phyloP scores from a whole-genome alignment of 1,140 invertebrate genomes.

The Triops cancriformis region DNA sequence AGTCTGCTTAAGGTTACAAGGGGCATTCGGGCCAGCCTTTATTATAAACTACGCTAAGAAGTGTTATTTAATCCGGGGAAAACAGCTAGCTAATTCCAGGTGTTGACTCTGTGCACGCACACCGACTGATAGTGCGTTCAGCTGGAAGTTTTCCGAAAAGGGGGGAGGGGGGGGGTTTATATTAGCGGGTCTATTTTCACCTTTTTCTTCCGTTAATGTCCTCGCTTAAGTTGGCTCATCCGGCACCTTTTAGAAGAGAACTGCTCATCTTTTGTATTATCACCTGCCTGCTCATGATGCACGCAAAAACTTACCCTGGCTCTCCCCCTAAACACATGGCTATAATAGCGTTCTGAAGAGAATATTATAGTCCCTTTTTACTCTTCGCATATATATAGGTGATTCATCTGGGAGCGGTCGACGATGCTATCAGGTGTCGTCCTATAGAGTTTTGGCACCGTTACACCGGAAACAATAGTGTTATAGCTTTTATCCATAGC shows the following conservation, averaged over 20 bases:
- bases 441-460: not conserved
- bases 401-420: slow-evolving; percentile 3
- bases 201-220: not conserved
- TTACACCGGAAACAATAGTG: not conserved
- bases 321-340: not conserved
- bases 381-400: not conserved
- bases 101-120: slow-evolving; percentile 7
- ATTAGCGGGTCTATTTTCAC: slow-evolving; percentile 4
- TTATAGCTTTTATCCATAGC: not conserved
- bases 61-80: not conserved
- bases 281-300: not conserved
- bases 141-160: not conserved
- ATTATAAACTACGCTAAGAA: not conserved
- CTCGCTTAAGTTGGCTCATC: not conserved
- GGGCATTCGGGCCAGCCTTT: too few relatives aligned
- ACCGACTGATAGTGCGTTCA: not conserved
- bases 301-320: not conserved
- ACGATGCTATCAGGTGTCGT: slow-evolving; percentile 9
- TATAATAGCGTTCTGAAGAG: not conserved
- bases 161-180: not conserved
- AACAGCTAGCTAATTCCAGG: not conserved
- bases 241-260: not conserved
- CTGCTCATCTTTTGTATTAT: slow-evolving; percentile 10
- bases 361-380: not conserved
- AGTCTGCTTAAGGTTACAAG: too few relatives aligned